Evolutionary conservation across 2,888 invertebrate species (phyloP).

Genomic region (Lycocerus yunnanus): DNA sequence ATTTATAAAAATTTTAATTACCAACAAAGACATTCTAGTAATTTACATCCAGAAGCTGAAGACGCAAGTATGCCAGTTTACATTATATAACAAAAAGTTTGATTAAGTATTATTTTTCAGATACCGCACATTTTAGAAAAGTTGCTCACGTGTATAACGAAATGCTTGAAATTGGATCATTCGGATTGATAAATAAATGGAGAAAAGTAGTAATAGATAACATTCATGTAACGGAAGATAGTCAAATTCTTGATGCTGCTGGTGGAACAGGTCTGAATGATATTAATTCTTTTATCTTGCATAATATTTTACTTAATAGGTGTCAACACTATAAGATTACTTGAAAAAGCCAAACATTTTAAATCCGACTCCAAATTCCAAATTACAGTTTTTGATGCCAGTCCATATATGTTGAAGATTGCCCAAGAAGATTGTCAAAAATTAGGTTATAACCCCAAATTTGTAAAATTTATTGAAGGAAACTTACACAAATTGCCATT

Average conservation of each 20-base stretch:
- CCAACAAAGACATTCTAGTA: too few species aligned
- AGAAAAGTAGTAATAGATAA: too few species aligned
- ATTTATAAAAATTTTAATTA: too few species aligned
- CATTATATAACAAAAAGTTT: too few species aligned
- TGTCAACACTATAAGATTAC: neutral
- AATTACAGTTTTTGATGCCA: neutral
- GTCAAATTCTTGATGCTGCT: neutral
- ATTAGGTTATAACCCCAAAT: neutral
- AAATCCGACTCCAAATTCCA: neutral
- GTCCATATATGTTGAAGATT: neutral
- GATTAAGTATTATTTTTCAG: neutral
- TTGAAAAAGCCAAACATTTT: neutral
- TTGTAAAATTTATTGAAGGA: neutral
- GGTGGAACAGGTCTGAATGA: neutral
- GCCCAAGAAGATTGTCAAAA: neutral
- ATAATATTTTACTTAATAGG: too few species aligned
- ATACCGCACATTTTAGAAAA: too few species aligned
- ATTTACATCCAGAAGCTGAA: too few species aligned
- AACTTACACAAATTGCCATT: neutral
- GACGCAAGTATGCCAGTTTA: too few species aligned
- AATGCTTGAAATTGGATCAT: too few species aligned
- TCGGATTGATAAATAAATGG: too few species aligned
- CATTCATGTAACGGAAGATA: neutral
- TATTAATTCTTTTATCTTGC: too few species aligned
- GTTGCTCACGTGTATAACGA: too few species aligned